These are phyloP conservation scores for Resseliella maxima DNA, from an alignment of 2,888 invertebrate species.

Conservation along the genomic window DNA sequence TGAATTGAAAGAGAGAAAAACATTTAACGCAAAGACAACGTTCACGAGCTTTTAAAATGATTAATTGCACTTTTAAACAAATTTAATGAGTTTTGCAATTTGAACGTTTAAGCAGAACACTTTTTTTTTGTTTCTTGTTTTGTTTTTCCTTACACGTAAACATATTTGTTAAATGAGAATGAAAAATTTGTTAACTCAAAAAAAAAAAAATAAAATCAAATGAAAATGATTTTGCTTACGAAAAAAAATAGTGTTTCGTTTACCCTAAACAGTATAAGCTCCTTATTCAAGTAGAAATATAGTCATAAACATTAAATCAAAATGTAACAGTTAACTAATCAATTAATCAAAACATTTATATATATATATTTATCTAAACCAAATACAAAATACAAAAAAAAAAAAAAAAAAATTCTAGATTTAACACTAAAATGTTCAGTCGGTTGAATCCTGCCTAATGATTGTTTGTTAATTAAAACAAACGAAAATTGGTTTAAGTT, in stretches of 20 bases:
- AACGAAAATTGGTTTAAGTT: no score
- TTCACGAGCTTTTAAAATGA: slow-evolving; percentile 11
- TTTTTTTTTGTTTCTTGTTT: not conserved
- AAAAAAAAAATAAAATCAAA: not conserved
- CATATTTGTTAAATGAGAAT: no score
- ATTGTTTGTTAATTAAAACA: not conserved
- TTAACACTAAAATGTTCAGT: not conserved
- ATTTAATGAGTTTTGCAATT: not conserved
- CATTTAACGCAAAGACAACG: no score
- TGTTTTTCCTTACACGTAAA: no score
- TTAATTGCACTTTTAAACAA: slow-evolving; percentile 40
- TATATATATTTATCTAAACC: not conserved
- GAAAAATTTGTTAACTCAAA: not conserved
- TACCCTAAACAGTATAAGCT: no score
- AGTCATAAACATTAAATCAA: no score
- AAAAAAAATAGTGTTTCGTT: no score
- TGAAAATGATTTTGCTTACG: not conserved
- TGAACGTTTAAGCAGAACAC: not conserved
- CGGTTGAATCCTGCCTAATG: not conserved
- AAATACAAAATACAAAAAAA: not conserved
- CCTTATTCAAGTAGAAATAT: no score
- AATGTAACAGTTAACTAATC: no score
- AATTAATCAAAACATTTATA: no score
- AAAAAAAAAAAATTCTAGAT: not conserved
- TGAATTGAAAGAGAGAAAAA: not conserved